Conservation (phyloP, 2,888 invertebrate species). For the Eulithis prunata region DNA sequence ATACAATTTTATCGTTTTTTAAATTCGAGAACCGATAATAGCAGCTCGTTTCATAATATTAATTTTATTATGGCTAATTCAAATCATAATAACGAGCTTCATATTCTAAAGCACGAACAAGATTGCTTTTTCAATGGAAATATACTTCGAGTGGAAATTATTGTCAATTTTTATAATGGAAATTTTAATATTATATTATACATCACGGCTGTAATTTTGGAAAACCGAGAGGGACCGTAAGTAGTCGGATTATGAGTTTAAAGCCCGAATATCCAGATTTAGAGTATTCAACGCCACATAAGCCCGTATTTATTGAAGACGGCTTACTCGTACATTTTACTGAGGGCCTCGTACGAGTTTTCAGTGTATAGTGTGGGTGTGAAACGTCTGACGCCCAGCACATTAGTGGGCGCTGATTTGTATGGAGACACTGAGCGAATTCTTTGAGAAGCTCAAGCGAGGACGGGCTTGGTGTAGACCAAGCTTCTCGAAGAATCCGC, state of each 20-base stretch:
- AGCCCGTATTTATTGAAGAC: too few relatives aligned
- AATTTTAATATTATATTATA: slow-evolving; percentile 19
- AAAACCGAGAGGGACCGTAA: neutral
- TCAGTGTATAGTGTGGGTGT: too few relatives aligned
- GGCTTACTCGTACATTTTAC: too few relatives aligned
- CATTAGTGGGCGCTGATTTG: too few relatives aligned
- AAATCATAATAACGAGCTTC: slow-evolving; percentile 37
- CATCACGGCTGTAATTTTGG: neutral
- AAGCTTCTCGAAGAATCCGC: too few relatives aligned
- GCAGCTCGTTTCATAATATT: slow-evolving; percentile 15
- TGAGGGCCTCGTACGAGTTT: too few relatives aligned
- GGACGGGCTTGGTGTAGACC: too few relatives aligned
- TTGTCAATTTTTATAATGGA: slow-evolving; percentile 29
- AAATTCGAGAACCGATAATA: slow-evolving; percentile 42
- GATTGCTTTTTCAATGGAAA: slow-evolving; percentile 33
- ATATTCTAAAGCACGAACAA: slow-evolving; percentile 35
- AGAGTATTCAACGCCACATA: neutral
- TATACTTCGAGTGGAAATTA: slow-evolving; percentile 24
- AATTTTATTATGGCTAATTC: slow-evolving; percentile 36
- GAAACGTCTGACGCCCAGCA: too few relatives aligned
- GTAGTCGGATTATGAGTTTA: neutral
- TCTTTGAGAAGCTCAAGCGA: too few relatives aligned
- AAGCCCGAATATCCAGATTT: neutral
- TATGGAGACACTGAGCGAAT: too few relatives aligned
- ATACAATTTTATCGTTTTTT: neutral